Evolutionary conservation across 2,113 vertebrate genomes (phyloP), one percentile per base, ranked within the genome.

Genomic region (Sinocyclocheilus maitianheensis): DNA sequence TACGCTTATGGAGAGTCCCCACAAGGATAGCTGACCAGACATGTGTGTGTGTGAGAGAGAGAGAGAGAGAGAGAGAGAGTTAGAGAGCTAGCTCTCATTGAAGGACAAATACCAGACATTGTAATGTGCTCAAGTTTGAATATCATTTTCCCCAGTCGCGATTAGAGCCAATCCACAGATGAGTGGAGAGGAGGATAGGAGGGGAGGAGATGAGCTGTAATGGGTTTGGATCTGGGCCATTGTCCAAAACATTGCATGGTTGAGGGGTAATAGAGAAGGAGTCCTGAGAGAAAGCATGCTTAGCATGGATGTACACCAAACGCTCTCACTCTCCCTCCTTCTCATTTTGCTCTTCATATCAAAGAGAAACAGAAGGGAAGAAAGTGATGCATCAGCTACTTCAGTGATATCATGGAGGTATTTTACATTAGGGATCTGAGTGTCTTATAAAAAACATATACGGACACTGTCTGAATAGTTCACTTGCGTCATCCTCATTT

Each of bases 61-160:
- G 22, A 48, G 72, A 11, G 78, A n/a, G 53, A 37, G n/a, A 62
- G 74, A 12, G 78, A 24, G 58, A 18, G 63, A 43, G 40, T 24
- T 11, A 62, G 74, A 4, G 79, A 24, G 58, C 1, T 1, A 20
- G 65, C 69, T 82, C 65, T 58, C 58, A 20, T 40, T 86, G 84
- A 88, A 89, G 89, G 87, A 86, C 89, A 76, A 81, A 86, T 82
- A 82, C 84, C 89, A 84, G 89, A 88, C 87, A 84, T 74, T 84
- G 65, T 30, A 85, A 82, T 84, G 75, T 82, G 74, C 81, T 88
- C 58, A 43, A 84, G 81, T 69, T 86, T 48, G 83, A 86, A 87
- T 79, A 88, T 86, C 62, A 81, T 76, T 85, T 79, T 69, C 84
- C 71, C 81, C 30, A 77, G 71, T 78, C 7, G 34, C 86, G 87